Evolutionary conservation across 2,888 invertebrate genomes (phyloP), one percentile per base, ranked within the genome.

Genomic region (Eueremaeus valkanovi): DNA sequence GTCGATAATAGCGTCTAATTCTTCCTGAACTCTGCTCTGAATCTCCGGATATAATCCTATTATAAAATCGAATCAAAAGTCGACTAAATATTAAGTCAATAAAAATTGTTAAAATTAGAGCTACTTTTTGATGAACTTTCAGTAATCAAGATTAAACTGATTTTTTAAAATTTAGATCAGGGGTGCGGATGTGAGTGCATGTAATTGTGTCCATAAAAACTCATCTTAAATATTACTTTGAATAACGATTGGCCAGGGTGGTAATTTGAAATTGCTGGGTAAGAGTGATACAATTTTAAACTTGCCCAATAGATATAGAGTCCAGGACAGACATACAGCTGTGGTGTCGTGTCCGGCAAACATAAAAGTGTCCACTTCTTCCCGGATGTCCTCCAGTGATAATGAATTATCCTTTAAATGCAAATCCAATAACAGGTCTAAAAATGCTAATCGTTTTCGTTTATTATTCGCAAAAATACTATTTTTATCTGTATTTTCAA

Each of bases 371-470:
- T 86, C 85, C 33, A 86, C 85, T 80, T 86, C 86, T 77, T 86
- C 85, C 49, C 83, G 80, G 42, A 86, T 83, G 75, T 85, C 85
- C 13, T 81, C 81, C 72, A 82, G 79, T 2, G 83, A 82, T 72
- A 85, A 79, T n/a, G 61, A 36, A n/a, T 77, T 24, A 6, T 80
- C 78, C 21, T 81, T 80, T 11, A 82, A 80, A 27, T 81, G 80
- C 51, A 83, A 78, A 58, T 82, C 81, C 49, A 86, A 79, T 36
- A 86, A 79, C 79, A 85, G 80, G 80, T 86, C 85, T 70, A 85
- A 81, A 79, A 85, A 85, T 8, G 85, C 85, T 45, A 83, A 78
- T 33, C 81, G 78, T 51, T 80, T 80, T 21, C 36, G 61, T 3
- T 6, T n/a, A 16, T 40, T 45, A 0, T 55, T 36, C 11, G 36